phyloP scores from a whole-genome alignment of 2,888 invertebrate species.

The Antheraea yamamai region DNA sequence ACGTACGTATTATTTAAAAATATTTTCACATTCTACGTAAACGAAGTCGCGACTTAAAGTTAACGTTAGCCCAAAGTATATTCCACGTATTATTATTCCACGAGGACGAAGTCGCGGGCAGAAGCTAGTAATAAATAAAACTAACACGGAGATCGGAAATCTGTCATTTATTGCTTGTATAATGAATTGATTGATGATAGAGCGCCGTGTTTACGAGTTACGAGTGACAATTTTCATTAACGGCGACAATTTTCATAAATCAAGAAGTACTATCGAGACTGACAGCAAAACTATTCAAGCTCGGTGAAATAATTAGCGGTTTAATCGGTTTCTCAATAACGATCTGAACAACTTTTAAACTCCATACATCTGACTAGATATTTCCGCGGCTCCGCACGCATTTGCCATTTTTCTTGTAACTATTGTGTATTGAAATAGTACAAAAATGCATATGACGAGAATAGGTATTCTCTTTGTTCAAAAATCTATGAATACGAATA shows the following conservation, averaged over 20 bases:
- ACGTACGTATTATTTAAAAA: too few relatives aligned
- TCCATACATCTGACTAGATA: not conserved
- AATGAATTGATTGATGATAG: slow-evolving; percentile 5
- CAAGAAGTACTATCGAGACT: slow-evolving; percentile 11
- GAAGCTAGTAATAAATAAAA: not conserved
- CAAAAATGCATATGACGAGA: too few relatives aligned
- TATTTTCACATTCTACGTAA: too few relatives aligned
- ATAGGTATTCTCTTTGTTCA: too few relatives aligned
- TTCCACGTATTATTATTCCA: too few relatives aligned
- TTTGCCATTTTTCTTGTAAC: too few relatives aligned
- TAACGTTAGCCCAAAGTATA: too few relatives aligned
- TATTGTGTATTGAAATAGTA: too few relatives aligned
- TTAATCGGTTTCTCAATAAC: slow-evolving; percentile 41
- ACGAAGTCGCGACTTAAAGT: too few relatives aligned
- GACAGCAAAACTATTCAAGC: slow-evolving; percentile 17
- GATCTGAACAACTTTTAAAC: slow-evolving; percentile 22
- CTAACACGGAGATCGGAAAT: not conserved
- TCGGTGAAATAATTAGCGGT: slow-evolving; percentile 32
- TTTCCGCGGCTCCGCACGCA: too few relatives aligned
- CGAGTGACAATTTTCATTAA: slow-evolving; percentile 13
- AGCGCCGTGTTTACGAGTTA: slow-evolving; percentile 1
- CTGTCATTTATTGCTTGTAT: slow-evolving; percentile 1
- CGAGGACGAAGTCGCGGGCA: too few relatives aligned
- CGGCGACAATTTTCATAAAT: slow-evolving; percentile 17
- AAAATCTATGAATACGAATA: too few relatives aligned